phyloP scores from a whole-genome alignment of 2,888 invertebrate genomes.

The Orchestes rusci region DNA sequence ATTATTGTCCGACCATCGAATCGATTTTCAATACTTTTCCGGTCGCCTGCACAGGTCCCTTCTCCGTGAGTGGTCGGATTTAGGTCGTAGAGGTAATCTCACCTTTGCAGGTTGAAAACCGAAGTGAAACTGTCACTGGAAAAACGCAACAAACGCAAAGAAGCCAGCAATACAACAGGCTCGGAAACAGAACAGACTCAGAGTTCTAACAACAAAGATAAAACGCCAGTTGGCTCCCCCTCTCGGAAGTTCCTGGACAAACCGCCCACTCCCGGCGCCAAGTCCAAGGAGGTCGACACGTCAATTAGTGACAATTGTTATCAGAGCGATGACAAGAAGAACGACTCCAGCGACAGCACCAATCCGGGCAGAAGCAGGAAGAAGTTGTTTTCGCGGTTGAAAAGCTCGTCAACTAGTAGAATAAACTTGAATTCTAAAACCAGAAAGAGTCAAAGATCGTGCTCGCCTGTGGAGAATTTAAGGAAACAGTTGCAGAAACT shows the following conservation, averaged over 20 bases:
- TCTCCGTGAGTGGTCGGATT: not conserved
- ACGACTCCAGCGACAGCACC: conserved; percentile 46
- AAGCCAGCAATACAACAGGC: conserved; percentile 58
- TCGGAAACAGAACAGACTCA: conserved; percentile 75
- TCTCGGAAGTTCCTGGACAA: conserved; percentile 31
- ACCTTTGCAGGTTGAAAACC: conserved; percentile 55
- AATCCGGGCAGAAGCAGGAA: conserved; percentile 53
- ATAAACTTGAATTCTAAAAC: conserved; percentile 52
- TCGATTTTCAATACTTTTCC: too few relatives aligned
- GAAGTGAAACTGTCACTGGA: conserved; percentile 74
- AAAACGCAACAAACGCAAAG: conserved; percentile 60
- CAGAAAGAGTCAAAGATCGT: conserved; percentile 51
- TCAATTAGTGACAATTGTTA: conserved; percentile 46
- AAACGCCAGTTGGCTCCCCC: conserved; percentile 31
- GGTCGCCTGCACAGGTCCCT: too few relatives aligned
- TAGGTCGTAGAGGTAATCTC: not conserved
- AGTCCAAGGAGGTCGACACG: conserved; percentile 42
- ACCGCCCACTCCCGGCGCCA: conserved; percentile 38
- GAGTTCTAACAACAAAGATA: conserved; percentile 52
- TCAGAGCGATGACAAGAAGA: conserved; percentile 42
- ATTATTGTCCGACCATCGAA: too few relatives aligned
- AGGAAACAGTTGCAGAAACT: conserved; percentile 71
- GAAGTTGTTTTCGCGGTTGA: conserved; percentile 56
- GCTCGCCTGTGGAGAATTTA: conserved; percentile 72
- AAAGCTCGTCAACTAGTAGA: conserved; percentile 51